phyloP scores from a whole-genome alignment of 2,113 vertebrate species.

The Elgaria multicarinata region DNA sequence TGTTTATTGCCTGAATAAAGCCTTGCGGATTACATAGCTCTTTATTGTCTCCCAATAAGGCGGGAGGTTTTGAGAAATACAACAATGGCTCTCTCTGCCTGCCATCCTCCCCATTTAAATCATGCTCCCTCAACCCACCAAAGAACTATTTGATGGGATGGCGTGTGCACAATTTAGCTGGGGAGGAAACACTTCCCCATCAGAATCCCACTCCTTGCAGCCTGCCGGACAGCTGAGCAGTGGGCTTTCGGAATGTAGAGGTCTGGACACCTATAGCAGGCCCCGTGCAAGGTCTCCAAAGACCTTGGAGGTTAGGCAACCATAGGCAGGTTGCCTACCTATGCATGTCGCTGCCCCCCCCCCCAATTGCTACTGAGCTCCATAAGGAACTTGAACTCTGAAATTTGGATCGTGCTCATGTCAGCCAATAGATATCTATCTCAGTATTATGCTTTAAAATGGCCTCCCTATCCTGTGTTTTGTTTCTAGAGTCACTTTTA shows the following conservation, averaged over 20 bases:
- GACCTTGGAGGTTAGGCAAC: too few relatives aligned
- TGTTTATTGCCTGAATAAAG: too few relatives aligned
- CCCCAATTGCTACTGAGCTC: neutral
- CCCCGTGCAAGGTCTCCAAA: neutral
- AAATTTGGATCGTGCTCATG: neutral
- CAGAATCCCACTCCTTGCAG: neutral
- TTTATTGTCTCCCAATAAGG: too few relatives aligned
- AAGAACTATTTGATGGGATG: neutral
- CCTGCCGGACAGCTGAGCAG: neutral
- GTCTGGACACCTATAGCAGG: neutral
- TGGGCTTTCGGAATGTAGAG: neutral
- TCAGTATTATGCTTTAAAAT: neutral
- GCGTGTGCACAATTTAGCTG: neutral
- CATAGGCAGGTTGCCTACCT: neutral
- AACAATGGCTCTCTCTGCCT: neutral
- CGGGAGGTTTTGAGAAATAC: too few relatives aligned
- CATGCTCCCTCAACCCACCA: neutral
- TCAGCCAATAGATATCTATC: neutral
- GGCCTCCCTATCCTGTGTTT: rapidly evolving
- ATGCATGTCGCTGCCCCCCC: too few relatives aligned
- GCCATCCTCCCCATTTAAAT: neutral
- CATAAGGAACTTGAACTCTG: neutral
- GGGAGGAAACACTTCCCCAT: neutral
- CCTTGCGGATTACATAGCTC: too few relatives aligned
- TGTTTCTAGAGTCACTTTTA: neutral